Evolutionary conservation across 2,113 vertebrate species (phyloP).

Genomic region (Lonchura striata): DNA sequence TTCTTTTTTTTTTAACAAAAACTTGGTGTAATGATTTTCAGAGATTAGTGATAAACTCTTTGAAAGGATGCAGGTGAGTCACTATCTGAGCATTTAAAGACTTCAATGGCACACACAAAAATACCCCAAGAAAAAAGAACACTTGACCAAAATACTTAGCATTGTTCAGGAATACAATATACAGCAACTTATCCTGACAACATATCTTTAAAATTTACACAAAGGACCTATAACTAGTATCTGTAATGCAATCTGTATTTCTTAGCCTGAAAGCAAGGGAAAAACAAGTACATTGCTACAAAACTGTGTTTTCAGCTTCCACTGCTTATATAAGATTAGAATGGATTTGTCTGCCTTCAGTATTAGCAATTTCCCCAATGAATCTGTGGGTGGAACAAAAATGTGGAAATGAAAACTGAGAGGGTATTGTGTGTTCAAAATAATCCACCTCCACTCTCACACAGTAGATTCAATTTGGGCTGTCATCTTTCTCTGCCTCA

Average conservation of each 20-base stretch:
- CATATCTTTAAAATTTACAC: slow-evolving; percentile 44
- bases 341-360: slow-evolving; percentile 40
- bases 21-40: background rate
- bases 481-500: background rate
- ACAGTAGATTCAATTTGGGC: background rate
- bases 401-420: slow-evolving; percentile 57
- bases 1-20: background rate
- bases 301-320: slow-evolving; percentile 5
- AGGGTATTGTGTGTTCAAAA: slow-evolving; percentile 49
- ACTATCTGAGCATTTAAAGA: background rate
- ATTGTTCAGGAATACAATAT: slow-evolving; percentile 57
- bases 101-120: slow-evolving; percentile 10
- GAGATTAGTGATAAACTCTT: background rate
- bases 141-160: slow-evolving; percentile 15
- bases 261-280: slow-evolving; percentile 24
- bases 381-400: slow-evolving; percentile 59
- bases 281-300: slow-evolving; percentile 57
- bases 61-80: background rate
- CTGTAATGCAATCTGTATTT: slow-evolving; percentile 52
- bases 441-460: background rate
- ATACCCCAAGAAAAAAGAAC: background rate
- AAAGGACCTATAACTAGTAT: slow-evolving; percentile 51
- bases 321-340: slow-evolving; percentile 52
- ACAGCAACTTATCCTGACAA: slow-evolving; percentile 20
- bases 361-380: slow-evolving; percentile 56